Evolutionary conservation across 2,888 invertebrate species (phyloP), one percentile per base, ranked within the genome.

Genomic region (Drosophila mimica): DNA sequence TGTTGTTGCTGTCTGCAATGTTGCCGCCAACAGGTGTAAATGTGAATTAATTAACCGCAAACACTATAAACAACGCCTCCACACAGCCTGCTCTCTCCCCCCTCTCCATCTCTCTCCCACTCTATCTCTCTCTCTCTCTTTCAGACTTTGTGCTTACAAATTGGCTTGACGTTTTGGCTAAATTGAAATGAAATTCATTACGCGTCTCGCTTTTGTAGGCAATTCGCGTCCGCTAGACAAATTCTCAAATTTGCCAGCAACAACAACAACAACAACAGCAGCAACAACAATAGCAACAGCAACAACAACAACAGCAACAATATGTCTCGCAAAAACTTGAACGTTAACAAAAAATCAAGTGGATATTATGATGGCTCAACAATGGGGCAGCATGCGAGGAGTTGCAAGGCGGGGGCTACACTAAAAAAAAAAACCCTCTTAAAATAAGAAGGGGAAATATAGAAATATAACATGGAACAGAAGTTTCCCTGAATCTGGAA

Each of bases 1-100:
- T 64, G 70, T 13, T 60, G 71, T n/a, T 61, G 74, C 63, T 64
- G 74, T 76, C 71, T 82, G 78, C 63, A 61, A 20, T 62, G 76
- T 36, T 34, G 79, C 81, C 73, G 70, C 74, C 81, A 91, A 92
- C 92, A 92, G 92, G 93, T 92, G 91, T 92, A 91, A 92, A 91
- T 89, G 91, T 85, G 89, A 92, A 92, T 92, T 93, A 92, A 92
- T 92, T 93, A 92, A 93, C 92, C 92, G 84, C 88, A 91, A 91
- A 91, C 79, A 89, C 88, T 92, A 91, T 91, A 92, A 91, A 89
- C 91, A 91, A 84, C 90, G 73, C 85, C 85, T 87, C 58, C 43
- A 46, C 70, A 17, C n/a, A 36, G 3, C 40, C 33, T 48, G 43
- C 49, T 51, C 11, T 11, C 20, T 15, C 4, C 5, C 1, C 11